A percentile compares a stretch with the other conserved stretches of the same genome.
phyloP scores from a whole-genome alignment of 92 coral and sea anemone genomes.

The Galaxea fascicularis region DNA sequence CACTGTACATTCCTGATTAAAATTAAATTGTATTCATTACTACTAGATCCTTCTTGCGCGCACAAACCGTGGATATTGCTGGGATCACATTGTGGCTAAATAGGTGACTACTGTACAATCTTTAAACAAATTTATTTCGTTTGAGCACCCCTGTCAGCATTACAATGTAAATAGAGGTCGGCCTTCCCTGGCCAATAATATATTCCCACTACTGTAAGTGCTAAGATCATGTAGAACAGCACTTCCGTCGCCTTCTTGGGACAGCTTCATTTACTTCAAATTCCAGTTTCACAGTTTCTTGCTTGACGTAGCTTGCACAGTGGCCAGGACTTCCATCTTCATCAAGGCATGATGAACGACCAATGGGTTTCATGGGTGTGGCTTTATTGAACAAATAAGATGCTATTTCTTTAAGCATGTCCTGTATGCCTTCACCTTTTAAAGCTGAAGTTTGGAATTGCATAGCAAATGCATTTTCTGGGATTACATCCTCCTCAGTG shows the following conservation, averaged over 20 bases:
- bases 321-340: too few relatives aligned
- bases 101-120: too few relatives aligned
- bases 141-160: too few relatives aligned
- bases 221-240: background rate
- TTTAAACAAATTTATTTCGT: too few relatives aligned
- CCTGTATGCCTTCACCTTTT: slow-evolving; percentile 75
- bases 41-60: too few relatives aligned
- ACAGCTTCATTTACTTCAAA: background rate
- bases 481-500: slow-evolving; percentile 52
- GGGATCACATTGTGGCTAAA: too few relatives aligned
- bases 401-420: slow-evolving; percentile 48
- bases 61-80: too few relatives aligned
- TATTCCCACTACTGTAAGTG: background rate
- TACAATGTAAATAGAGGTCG: too few relatives aligned
- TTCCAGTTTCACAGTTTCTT: slow-evolving; percentile 2
- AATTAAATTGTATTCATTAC: too few relatives aligned
- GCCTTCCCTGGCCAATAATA: too few relatives aligned
- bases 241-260: slow-evolving; percentile 9
- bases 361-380: slow-evolving; percentile 37
- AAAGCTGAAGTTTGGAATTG: slow-evolving; percentile 81
- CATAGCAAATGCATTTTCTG: slow-evolving; percentile 19
- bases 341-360: background rate
- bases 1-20: too few relatives aligned
- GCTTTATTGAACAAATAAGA: slow-evolving; percentile 17
- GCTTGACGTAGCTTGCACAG: background rate